phyloP scores from a whole-genome alignment of 2,113 vertebrate species.

The Cavia porcellus region DNA sequence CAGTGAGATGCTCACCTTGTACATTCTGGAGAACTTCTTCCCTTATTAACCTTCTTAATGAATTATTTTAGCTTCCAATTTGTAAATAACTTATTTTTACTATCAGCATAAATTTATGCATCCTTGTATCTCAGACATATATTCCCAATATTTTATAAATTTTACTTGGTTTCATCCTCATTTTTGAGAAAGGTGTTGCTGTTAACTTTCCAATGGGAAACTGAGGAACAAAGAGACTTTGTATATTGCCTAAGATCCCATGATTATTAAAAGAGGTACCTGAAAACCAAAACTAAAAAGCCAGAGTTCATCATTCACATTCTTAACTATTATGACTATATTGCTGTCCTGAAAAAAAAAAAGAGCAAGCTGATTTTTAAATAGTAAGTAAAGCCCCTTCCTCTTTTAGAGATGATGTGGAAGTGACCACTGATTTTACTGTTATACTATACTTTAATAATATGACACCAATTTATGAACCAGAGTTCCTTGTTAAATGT shows the following conservation, averaged over 20 bases:
- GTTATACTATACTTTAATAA: not conserved
- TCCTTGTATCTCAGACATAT: not conserved
- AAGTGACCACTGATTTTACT: not conserved
- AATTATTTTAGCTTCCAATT: constrained; percentile 18
- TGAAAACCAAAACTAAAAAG: not conserved
- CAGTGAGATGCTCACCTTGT: not conserved
- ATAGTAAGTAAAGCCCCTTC: not conserved
- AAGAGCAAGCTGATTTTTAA: not conserved
- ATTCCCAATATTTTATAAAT: not conserved
- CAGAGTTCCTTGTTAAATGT: not conserved
- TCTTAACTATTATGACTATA: not conserved
- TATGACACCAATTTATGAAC: not conserved
- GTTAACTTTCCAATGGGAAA: constrained; percentile 4
- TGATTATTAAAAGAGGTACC: not conserved
- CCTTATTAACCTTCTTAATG: not conserved
- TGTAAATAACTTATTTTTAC: not conserved
- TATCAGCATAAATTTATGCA: not conserved
- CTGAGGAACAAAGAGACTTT: not conserved
- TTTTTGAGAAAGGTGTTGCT: not conserved
- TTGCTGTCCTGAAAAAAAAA: not conserved
- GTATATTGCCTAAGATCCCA: not conserved
- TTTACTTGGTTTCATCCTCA: not conserved
- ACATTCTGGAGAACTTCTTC: not conserved
- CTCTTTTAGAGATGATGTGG: not conserved
- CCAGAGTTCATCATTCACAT: not conserved